phyloP scores from a whole-genome alignment of 2,113 vertebrate species.

The Aspidoscelis tigris region DNA sequence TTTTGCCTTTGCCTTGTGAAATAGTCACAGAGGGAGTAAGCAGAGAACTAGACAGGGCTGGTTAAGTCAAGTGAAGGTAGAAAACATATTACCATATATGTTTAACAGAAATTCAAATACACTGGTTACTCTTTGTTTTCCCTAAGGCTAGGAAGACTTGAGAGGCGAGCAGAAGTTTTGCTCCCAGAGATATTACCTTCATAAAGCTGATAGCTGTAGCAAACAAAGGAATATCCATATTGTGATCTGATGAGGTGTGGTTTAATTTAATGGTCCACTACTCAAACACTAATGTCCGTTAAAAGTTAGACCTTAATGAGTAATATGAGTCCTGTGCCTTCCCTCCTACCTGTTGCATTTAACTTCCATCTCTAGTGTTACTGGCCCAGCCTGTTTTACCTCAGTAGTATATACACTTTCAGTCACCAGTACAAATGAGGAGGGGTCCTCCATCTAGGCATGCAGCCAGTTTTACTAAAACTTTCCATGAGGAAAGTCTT shows the following conservation, averaged over 20 bases:
- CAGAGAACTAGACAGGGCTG: background rate
- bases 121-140: background rate
- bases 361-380: conserved; percentile 75
- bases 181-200: conserved; percentile 16
- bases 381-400: conserved; percentile 83
- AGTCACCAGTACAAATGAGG: conserved; percentile 85
- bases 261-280: conserved; percentile 52
- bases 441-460: conserved; percentile 81
- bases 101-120: background rate
- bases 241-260: background rate
- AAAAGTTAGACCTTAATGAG: conserved; percentile 30
- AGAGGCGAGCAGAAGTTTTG: conserved; percentile 2
- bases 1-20: background rate
- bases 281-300: conserved; percentile 42
- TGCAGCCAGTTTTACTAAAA: conserved; percentile 86
- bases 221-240: conserved; percentile 56
- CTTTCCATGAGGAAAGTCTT: conserved; percentile 92
- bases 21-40: background rate
- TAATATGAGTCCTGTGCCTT: conserved; percentile 44
- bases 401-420: conserved; percentile 80
- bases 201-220: conserved; percentile 61
- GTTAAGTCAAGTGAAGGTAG: background rate
- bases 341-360: conserved; percentile 55
- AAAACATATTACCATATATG: background rate
- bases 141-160: background rate